A percentile compares a stretch with the other conserved stretches of the same genome.
Conservation (phyloP, 1,140 invertebrate species). For the Megalonaias nervosa region DNA sequence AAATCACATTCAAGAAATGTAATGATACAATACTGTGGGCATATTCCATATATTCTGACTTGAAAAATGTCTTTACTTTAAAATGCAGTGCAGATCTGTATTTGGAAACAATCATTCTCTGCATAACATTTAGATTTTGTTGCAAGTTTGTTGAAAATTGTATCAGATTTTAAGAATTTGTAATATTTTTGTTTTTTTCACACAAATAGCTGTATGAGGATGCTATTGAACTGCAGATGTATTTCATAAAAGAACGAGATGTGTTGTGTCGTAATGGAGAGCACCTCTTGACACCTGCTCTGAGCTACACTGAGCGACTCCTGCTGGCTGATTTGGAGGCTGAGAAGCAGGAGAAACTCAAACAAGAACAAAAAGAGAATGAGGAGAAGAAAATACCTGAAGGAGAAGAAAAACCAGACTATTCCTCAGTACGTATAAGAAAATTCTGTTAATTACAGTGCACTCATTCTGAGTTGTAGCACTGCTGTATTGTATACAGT, state of each 20-base stretch:
- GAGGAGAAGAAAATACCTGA: conserved; percentile 76
- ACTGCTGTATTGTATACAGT: no score
- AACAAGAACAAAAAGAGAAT: conserved; percentile 81
- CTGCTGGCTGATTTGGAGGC: conserved; percentile 74
- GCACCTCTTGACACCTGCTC: conserved; percentile 88
- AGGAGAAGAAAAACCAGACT: conserved; percentile 16
- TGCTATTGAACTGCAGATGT: conserved; percentile 92
- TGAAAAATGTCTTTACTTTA: no score
- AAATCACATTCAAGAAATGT: no score
- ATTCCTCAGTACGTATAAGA: neutral
- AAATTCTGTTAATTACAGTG: no score
- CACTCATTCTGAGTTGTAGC: no score
- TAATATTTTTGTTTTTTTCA: conserved; percentile 8
- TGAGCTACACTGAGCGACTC: conserved; percentile 80
- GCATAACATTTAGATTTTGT: no score
- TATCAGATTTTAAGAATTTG: neutral
- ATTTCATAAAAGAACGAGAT: conserved; percentile 84
- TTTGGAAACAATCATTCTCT: no score
- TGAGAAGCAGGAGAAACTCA: conserved; percentile 83
- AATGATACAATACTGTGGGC: no score
- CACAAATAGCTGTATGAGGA: conserved; percentile 89
- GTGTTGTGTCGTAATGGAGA: conserved; percentile 79
- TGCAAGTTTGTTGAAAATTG: no score
- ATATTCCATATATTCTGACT: no score
- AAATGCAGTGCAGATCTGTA: no score